Evolutionary conservation across 2,797 vertebrate species (phyloP), one percentile per base, ranked within the genome.

Genomic region (Brachyrhaphis roseni): DNA sequence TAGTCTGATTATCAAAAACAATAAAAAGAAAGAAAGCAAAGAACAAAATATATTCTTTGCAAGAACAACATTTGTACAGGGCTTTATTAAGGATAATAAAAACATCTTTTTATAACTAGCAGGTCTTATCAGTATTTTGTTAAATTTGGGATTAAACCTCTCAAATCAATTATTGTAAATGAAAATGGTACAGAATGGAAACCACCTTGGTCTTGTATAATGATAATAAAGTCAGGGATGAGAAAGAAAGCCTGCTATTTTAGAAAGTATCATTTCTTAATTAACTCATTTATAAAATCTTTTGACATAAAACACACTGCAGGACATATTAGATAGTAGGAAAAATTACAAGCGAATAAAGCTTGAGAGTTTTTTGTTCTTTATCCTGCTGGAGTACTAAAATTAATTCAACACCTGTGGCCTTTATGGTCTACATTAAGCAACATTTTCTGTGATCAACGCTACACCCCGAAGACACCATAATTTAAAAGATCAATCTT

Each of bases 401-500:
- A 74, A 71, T 72, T 7, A 82, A 76, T 59, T 15, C 59, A 64
- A 28, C 41, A 71, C 55, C 36, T 31, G 34, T 34, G 47, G 18
- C 46, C 31, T 49, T 36, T 39, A 75, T 74, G 8, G 8, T 36
- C 41, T 36, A 18, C 36, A 45, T 76, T 75, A 15, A 72, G 64
- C 34, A 64, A 46, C 66, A 13, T 51, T 18, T 46, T 1, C 45
- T 85, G 11, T 51, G 72, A 82, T 78, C 51, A 36, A 73, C 8
- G 31, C 59, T 26, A 1, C 47, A 26, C 43, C 36, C 78, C 78
- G 26, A 66, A 55, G 5, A 51, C 20, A 6, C 41, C 59, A 2
- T 62, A 77, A 74, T 55, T 85, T 39, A 76, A 80, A 82, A 75
- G 36, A 81, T 72, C 72, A 82, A 34, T 41, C 64, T 74, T 43